phyloP scores from a whole-genome alignment of 1,140 invertebrate genomes.

The Cydia splendana region DNA sequence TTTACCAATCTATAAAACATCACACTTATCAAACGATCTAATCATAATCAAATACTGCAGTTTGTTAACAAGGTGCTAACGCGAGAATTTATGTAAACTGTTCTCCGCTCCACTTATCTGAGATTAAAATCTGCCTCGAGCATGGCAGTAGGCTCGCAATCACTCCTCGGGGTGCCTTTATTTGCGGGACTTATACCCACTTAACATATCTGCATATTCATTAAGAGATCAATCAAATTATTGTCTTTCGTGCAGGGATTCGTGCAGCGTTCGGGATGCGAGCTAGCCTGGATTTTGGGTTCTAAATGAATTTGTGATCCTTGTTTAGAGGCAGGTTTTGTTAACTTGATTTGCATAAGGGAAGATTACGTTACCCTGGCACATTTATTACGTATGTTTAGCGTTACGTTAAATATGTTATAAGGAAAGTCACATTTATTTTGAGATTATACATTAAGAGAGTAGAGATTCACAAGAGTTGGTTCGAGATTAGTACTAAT shows the following conservation, averaged over 20 bases:
- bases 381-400: constrained; percentile 14
- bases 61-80: constrained; percentile 78
- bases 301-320: constrained; percentile 26
- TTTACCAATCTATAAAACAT: constrained; percentile 32
- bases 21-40: constrained; percentile 47
- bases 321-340: constrained; percentile 11
- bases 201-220: constrained; percentile 77
- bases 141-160: constrained; percentile 68
- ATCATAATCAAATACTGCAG: constrained; percentile 69
- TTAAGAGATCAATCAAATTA: constrained; percentile 75
- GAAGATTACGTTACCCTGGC: constrained; percentile 2
- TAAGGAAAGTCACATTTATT: not conserved
- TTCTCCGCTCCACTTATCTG: constrained; percentile 70
- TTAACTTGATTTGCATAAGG: constrained; percentile 8
- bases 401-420: constrained; percentile 2
- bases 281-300: constrained; percentile 6
- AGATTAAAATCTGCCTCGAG: constrained; percentile 75
- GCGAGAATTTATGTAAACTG: constrained; percentile 78
- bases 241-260: constrained; percentile 43
- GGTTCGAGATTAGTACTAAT: not conserved
- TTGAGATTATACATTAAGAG: not conserved
- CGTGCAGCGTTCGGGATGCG: constrained; percentile 3
- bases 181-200: constrained; percentile 71
- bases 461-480: not conserved
- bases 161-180: constrained; percentile 74